Evolutionary conservation across 2,888 invertebrate species (phyloP), one percentile per base, ranked within the genome.

Genomic region (Agrotis ipsilon): DNA sequence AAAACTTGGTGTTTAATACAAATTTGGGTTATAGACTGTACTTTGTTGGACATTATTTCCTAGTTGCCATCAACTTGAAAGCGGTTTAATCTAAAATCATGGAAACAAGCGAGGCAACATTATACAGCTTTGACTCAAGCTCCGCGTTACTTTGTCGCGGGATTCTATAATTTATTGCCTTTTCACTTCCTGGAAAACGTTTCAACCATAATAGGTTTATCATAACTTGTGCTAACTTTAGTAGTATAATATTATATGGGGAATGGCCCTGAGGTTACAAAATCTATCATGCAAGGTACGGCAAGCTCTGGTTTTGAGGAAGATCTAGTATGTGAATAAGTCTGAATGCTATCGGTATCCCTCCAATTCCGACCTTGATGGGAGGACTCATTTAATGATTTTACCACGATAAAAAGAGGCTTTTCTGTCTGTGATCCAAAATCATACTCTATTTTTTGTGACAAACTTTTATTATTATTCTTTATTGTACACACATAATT

Each of bases 161-260:
- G 27, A 71, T 49, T 51, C 61, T 51, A 48, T 58, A 71, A 45
- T 76, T 80, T 79, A 80, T 72, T 61, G 65, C 61, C 18, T 59
- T 75, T 79, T 52, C 79, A 55, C 61, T 78, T 79, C 79, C 75
- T 80, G 67, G 76, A 61, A 72, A 80, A 76, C 58, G 75, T 72
- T 76, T 68, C 67, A 62, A 58, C 80, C 61, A 69, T 76, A 70
- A 79, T 64, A 67, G 79, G 79, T 58, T 67, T 51, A 75, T 75
- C 75, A 79, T 78, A 78, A 70, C 61, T 75, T 61, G 64, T 70
- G 60, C 75, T 79, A 65, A 75, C 75, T 75, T 74, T 63, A 46
- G 52, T 68, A 45, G 49, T 62, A n/a, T 73, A 61, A 65, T 62
- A 27, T 73, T 51, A n/a, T 67, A 43, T 45, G 55, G 59, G 14